Percentiles rank a stretch among this genome's conserved stretches.
Conservation (phyloP, 2,113 vertebrate species). For the Clupea harengus region DNA sequence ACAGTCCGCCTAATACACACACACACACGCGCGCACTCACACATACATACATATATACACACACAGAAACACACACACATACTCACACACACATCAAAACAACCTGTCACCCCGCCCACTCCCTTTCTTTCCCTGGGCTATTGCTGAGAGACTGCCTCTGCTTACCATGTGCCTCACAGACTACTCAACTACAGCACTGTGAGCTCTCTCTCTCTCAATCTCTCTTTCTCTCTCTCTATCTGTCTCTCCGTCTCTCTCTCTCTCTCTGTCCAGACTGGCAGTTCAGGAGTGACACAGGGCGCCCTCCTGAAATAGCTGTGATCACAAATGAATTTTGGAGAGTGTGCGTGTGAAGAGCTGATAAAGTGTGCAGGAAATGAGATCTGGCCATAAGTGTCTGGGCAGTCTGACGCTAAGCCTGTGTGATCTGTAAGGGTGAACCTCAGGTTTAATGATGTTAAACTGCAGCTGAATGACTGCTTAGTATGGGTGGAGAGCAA, state of each 20-base stretch:
- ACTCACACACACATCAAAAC: neutral
- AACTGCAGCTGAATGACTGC: neutral
- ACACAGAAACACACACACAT: neutral
- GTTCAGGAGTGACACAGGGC: conserved; percentile 8
- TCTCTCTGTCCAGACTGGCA: neutral
- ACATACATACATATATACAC: neutral
- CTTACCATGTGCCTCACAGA: too few species aligned
- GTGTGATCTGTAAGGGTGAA: neutral
- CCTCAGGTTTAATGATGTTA: conserved; percentile 1
- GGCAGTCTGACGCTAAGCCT: neutral
- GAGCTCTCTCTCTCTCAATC: neutral
- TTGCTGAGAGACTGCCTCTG: neutral
- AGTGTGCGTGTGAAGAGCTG: neutral
- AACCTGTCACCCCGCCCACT: neutral
- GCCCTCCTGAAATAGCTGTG: conserved; percentile 16
- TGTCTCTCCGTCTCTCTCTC: neutral
- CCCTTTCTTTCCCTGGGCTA: neutral
- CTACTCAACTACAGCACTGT: neutral
- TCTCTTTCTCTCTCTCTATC: neutral
- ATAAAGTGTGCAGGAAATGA: neutral
- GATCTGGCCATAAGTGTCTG: neutral
- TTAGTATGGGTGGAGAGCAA: neutral
- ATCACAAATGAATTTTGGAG: conserved; percentile 7
- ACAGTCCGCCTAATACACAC: neutral
- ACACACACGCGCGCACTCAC: neutral